Evolutionary conservation across 2,113 vertebrate genomes (phyloP).

Genomic region (Colinus virginianus): DNA sequence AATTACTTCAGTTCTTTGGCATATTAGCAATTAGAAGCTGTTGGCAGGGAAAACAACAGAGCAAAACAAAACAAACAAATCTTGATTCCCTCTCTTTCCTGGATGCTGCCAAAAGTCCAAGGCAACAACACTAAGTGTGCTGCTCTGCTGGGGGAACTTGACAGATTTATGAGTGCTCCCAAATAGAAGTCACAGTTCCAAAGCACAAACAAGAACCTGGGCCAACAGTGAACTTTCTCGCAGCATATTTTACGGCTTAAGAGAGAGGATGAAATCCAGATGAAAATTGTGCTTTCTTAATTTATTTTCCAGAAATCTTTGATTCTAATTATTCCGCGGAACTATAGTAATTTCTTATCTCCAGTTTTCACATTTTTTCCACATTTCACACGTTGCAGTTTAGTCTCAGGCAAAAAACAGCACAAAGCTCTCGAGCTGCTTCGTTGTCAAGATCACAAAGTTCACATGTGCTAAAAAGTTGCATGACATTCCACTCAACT

Average conservation of each 20-base stretch:
- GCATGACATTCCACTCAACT: background rate
- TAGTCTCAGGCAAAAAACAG: conserved; percentile 5
- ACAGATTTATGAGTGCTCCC: conserved; percentile 40
- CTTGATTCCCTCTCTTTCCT: conserved; percentile 26
- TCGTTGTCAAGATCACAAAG: conserved; percentile 24
- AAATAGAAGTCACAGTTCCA: conserved; percentile 4
- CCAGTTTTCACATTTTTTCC: conserved; percentile 37
- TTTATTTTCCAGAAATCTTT: background rate
- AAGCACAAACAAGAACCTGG: conserved; percentile 26
- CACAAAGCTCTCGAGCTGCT: background rate
- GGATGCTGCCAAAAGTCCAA: conserved; percentile 61
- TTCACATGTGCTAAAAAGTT: conserved; percentile 12
- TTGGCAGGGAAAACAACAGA: conserved; percentile 33
- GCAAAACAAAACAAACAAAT: conserved; percentile 57
- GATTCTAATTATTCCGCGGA: conserved; percentile 33
- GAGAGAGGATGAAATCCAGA: background rate
- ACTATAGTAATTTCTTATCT: background rate
- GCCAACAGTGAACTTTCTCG: conserved; percentile 24
- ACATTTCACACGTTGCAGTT: conserved; percentile 2
- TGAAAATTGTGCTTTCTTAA: background rate
- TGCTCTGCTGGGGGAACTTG: conserved; percentile 10
- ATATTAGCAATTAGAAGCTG: conserved; percentile 50
- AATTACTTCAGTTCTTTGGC: conserved; percentile 54
- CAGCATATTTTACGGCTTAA: conserved; percentile 15
- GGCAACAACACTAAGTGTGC: conserved; percentile 33